Base-by-base conservation (phyloP, 2,113 vertebrate genomes). In the Tenebrosternarchus preto region DNA sequence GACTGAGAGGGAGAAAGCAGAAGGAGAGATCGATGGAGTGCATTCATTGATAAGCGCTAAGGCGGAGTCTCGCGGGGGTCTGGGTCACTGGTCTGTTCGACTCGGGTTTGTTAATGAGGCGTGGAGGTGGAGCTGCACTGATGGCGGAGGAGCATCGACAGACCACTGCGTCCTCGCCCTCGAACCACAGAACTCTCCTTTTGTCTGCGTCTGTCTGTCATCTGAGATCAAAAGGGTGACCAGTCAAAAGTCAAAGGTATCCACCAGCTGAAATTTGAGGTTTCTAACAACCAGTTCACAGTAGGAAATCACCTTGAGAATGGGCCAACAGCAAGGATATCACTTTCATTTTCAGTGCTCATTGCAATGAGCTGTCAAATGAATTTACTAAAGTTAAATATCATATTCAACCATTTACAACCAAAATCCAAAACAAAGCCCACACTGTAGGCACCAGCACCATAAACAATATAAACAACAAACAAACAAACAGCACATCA, bases 41-140 rank as follows among this genome's bases (percentile, higher is more conserved):
- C 84, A 88, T 80, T 79, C 81, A 86, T 80, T 84, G 85, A 83
- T 81, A 78, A 76, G 64, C 19, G 81, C 43, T 75, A 55, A 80
- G 68, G 74, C 61, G 36, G 25, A 64, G 53, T n/a, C 64, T 59
- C 80, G 69, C 60, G 1, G 8, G 60, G 72, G 80, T 59, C 75
- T 19, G 68, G 72, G 71, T 77, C 82, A 86, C 81, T 85, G 33
- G 77, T 79, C 53, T 82, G 66, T 74, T 76, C 76, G 77, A 82
- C 73, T 79, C 76, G 82, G 79, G 85, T 85, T 81, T 77, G 76
- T 9, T 67, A 57, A 56, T 77, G 56, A 29, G 77, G 39, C 53
- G 29, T n/a, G 80, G 56, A 29, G 77, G 39, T 53, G 29, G 25
- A 39, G 25, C 68, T 69, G 68, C 46, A 63, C 25, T 43, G 33